Conservation (phyloP, 2,888 invertebrate species). For the Rhaphigaster nebulosa region DNA sequence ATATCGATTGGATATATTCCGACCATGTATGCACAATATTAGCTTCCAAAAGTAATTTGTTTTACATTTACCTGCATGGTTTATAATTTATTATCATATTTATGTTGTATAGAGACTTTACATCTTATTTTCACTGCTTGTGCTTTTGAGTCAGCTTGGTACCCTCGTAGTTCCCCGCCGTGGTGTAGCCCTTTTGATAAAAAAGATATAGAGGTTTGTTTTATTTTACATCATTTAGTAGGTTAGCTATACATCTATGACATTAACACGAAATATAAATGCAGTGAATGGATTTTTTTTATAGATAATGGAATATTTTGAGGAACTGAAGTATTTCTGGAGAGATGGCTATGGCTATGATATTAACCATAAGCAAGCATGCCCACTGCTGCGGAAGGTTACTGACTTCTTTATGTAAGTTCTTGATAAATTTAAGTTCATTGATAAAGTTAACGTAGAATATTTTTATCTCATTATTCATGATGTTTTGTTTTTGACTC, state of each 20-base stretch:
- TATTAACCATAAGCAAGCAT: constrained; percentile 82
- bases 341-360: constrained; percentile 84
- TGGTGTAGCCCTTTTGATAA: constrained; percentile 84
- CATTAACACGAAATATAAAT: background rate
- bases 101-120: constrained; percentile 72
- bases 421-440: constrained; percentile 51
- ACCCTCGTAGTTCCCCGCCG: constrained; percentile 75
- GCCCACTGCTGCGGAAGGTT: constrained; percentile 80
- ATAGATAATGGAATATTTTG: constrained; percentile 80
- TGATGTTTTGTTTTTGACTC: background rate
- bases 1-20: background rate
- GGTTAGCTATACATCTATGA: background rate
- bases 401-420: constrained; percentile 78
- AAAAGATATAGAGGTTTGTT: constrained; percentile 72
- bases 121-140: constrained; percentile 81
- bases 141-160: constrained; percentile 88
- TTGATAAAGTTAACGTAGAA: no score
- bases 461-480: background rate
- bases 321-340: constrained; percentile 86
- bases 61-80: background rate
- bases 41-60: background rate
- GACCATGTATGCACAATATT: background rate
- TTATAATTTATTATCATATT: background rate
- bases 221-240: background rate
- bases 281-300: background rate